These are phyloP conservation scores for Platycheirus albimanus DNA, from an alignment of 2,888 invertebrate genomes.

Conservation along the genomic window DNA sequence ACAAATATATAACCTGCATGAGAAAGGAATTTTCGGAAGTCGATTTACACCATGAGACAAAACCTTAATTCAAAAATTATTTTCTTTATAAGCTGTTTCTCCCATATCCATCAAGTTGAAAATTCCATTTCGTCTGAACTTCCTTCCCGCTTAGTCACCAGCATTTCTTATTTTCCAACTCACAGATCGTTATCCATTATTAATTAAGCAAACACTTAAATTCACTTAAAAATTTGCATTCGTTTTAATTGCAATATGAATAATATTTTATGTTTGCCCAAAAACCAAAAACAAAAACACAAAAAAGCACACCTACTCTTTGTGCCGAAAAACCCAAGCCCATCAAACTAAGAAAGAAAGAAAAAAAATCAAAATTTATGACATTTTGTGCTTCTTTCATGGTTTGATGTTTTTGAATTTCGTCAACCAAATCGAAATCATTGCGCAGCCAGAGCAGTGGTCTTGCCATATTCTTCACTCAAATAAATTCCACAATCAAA, in stretches of 20 bases:
- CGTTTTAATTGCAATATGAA: conserved; percentile 64
- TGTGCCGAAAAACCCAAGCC: conserved; percentile 21
- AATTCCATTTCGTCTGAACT: background rate
- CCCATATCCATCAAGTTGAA: too few species aligned
- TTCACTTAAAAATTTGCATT: conserved; percentile 70
- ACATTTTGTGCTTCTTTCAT: conserved; percentile 22
- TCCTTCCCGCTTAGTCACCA: background rate
- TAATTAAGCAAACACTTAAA: conserved; percentile 64
- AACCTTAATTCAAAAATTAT: too few species aligned
- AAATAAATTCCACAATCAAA: conserved; percentile 51
- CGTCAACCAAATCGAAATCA: conserved; percentile 56
- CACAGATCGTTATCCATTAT: conserved; percentile 50
- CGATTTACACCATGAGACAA: too few species aligned
- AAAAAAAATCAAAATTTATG: conserved; percentile 37
- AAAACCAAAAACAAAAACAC: conserved; percentile 12
- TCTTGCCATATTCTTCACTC: conserved; percentile 36
- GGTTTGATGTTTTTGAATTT: conserved; percentile 20
- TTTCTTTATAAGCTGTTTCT: too few species aligned
- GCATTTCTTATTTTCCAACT: background rate
- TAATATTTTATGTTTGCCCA: conserved; percentile 25
- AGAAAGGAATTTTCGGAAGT: too few species aligned
- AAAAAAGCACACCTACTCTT: too few species aligned
- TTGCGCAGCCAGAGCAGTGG: conserved; percentile 51
- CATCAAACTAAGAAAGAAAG: conserved; percentile 15
- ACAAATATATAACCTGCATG: too few species aligned